A percentile compares a stretch with the other conserved stretches of the same genome.
Conservation (phyloP, 2,797 vertebrate genomes). For the Heteromormyrus szaboi region DNA sequence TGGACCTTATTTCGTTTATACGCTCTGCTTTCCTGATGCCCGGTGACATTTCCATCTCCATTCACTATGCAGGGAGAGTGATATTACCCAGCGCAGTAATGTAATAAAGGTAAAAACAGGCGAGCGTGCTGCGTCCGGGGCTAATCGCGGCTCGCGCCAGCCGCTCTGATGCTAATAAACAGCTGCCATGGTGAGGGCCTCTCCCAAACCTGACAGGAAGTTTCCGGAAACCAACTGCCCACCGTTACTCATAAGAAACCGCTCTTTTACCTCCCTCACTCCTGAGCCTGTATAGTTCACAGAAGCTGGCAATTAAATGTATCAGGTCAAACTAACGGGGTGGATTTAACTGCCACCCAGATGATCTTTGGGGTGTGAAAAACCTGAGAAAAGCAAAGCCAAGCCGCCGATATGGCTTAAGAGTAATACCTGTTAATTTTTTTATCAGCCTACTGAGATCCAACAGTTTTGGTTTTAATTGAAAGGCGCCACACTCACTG, state of each 20-base stretch:
- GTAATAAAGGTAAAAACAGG: background rate
- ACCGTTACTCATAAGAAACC: conserved; percentile 8
- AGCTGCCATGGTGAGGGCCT: background rate
- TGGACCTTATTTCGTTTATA: background rate
- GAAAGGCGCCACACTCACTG: background rate
- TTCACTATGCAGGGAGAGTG: background rate
- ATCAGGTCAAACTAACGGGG: background rate
- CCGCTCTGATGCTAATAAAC: background rate
- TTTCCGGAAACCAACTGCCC: background rate
- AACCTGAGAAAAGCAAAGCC: background rate
- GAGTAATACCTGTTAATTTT: background rate
- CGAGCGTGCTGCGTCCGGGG: background rate
- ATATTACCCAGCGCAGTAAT: background rate
- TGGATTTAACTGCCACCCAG: background rate
- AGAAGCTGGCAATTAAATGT: background rate
- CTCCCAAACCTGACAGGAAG: background rate
- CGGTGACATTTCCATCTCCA: conserved; percentile 11
- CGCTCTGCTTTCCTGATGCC: background rate
- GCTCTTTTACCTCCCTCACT: background rate
- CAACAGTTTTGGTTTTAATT: background rate
- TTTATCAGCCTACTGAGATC: background rate
- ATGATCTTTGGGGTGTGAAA: background rate
- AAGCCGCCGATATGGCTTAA: background rate
- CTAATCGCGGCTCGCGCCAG: background rate
- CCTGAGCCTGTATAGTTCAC: background rate